Percentiles rank a stretch among this genome's conserved stretches.
These are phyloP conservation scores for Sesia apiformis DNA, from an alignment of 2,888 invertebrate species.

Conservation along the genomic window DNA sequence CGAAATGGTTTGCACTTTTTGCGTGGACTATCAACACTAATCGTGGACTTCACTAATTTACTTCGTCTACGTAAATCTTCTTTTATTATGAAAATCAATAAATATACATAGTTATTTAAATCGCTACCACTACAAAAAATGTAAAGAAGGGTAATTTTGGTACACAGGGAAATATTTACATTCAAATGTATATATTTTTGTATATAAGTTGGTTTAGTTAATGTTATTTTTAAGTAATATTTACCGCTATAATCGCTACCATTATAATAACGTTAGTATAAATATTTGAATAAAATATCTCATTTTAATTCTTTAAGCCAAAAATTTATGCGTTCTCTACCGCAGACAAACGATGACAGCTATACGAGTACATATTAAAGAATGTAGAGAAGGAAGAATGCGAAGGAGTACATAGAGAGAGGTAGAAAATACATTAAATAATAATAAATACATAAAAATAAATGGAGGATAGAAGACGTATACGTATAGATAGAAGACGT, in stretches of 20 bases:
- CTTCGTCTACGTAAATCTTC: background rate
- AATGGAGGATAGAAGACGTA: constrained; percentile 12
- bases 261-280: constrained; percentile 64
- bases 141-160: constrained; percentile 71
- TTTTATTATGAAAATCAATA: background rate
- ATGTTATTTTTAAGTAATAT: constrained; percentile 24
- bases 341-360: constrained; percentile 36
- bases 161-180: constrained; percentile 69
- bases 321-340: constrained; percentile 40
- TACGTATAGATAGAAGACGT: too few relatives aligned
- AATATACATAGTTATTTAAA: background rate
- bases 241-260: constrained; percentile 47
- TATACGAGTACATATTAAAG: constrained; percentile 20
- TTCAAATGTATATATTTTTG: constrained; percentile 56
- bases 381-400: constrained; percentile 36
- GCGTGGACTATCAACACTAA: constrained; percentile 4
- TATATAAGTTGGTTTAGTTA: constrained; percentile 64
- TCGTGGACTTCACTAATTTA: background rate
- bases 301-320: constrained; percentile 38
- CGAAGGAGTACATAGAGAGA: constrained; percentile 38
- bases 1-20: constrained; percentile 1
- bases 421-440: constrained; percentile 14
- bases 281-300: constrained; percentile 70
- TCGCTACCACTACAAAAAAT: constrained; percentile 61
- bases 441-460: constrained; percentile 16